Evolutionary conservation across 2,113 vertebrate genomes (phyloP), one percentile per base, ranked within the genome.

Genomic region (Prochilodus magdalenae): DNA sequence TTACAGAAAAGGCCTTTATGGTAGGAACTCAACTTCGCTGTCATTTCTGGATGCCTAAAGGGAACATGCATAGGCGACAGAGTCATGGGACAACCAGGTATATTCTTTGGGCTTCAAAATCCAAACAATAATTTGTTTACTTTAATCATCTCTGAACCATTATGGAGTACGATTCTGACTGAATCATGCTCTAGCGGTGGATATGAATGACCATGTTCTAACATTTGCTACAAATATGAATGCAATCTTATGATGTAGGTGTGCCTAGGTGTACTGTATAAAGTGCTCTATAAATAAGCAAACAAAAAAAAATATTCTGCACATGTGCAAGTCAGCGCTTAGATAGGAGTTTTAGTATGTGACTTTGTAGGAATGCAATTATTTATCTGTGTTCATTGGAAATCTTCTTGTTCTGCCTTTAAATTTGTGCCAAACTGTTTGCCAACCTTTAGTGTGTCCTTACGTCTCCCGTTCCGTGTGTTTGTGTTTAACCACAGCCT

Each of bases 371-470:
- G 89, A 83, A 86, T 89, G 81, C 84, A 53, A 86, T 90, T 84
- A 79, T 90, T 91, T 86, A 87, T 90, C 88, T 90, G 90, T 90
- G 91, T 86, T 89, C 82, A 85, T 73, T 86, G 79, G 81, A 75
- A 73, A 79, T 84, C 67, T 71, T 89, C 27, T 87, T 57, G 87
- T 91, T 91, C 87, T 91, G 90, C 92, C 89, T 94, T 93, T 93
- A 89, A 86, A 92, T 92, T 91, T 87, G 93, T 94, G 93, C 92
- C 93, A 94, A 94, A 93, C 88, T 86, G 89, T 92, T 91, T 89
- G 91, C 90, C 80, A 88, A 89, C 89, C 79, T 90, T 87, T 84
- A 90, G 86, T 74, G 82, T 87, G 90, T 90, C 86, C 76, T 77
- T 78, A 66, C 53, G 79, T 84, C 73, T 81, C 78, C 67, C 81